phyloP scores from a whole-genome alignment of 2,888 invertebrate genomes.

The Ectemnius cavifrons region DNA sequence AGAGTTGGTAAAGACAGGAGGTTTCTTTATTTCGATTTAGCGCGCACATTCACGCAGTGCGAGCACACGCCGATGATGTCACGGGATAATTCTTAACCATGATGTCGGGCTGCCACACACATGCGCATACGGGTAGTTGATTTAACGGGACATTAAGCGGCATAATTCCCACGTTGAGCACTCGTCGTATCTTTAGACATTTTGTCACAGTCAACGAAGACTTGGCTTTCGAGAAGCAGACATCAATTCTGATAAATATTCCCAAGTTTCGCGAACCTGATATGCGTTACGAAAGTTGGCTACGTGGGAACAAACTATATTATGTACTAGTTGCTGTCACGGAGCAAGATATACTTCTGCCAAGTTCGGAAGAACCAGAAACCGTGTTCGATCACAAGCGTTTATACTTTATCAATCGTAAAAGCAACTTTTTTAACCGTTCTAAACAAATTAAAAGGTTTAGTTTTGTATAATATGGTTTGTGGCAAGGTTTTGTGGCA shows the following conservation, averaged over 20 bases:
- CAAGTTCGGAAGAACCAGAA: no score
- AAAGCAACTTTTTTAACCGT: constrained; percentile 30
- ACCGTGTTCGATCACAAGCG: no score
- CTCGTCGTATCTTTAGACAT: no score
- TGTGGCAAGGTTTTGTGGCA: constrained; percentile 38
- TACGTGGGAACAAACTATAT: no score
- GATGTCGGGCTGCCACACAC: constrained; percentile 23
- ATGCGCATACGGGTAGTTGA: background rate
- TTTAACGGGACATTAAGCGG: constrained; percentile 1
- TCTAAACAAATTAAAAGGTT: constrained; percentile 53
- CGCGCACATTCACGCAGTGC: constrained; percentile 22
- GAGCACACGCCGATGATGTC: constrained; percentile 50
- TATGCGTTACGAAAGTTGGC: no score
- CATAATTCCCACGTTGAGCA: constrained; percentile 3
- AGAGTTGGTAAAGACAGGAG: constrained; percentile 35
- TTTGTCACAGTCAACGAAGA: no score
- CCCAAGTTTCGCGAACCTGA: no score
- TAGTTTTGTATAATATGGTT: background rate
- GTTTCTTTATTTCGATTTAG: constrained; percentile 25
- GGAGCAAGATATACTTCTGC: no score
- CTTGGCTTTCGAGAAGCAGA: no score
- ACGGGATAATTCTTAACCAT: constrained; percentile 47
- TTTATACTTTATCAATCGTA: no score
- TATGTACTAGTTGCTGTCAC: no score
- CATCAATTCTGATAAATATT: no score